These are phyloP conservation scores for Mustela lutreola DNA, from an alignment of 2,113 vertebrate species.

Conservation along the genomic window DNA sequence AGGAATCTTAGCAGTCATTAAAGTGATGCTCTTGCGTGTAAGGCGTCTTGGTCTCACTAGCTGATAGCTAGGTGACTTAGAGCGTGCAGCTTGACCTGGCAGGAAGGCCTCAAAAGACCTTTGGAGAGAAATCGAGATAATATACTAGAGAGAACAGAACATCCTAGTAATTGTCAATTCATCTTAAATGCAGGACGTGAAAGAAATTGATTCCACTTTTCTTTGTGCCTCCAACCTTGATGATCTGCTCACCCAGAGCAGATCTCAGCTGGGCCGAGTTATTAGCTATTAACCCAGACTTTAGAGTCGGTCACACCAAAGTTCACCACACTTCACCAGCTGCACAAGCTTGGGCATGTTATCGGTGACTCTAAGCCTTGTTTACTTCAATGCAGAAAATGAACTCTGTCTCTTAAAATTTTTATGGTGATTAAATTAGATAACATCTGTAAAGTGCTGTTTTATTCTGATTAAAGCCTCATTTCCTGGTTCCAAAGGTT, in stretches of 20 bases:
- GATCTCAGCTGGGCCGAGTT: neutral
- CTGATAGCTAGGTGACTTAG: neutral
- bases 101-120: neutral
- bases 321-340: neutral
- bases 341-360: neutral
- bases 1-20: neutral
- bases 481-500: slow-evolving; percentile 63
- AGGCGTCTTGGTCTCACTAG: neutral
- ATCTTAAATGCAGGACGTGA: neutral
- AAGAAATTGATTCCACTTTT: neutral
- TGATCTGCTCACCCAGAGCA: neutral
- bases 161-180: slow-evolving; percentile 19
- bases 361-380: neutral
- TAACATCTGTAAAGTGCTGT: neutral
- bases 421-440: slow-evolving; percentile 61
- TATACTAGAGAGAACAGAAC: neutral
- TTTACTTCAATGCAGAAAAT: slow-evolving; percentile 25
- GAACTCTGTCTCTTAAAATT: slow-evolving; percentile 39
- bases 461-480: slow-evolving; percentile 40
- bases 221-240: neutral
- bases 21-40: neutral
- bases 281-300: neutral
- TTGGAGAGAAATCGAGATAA: neutral
- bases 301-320: neutral
- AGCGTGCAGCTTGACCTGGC: neutral